phyloP scores from a whole-genome alignment of 2,888 invertebrate genomes.

The Lasioglossum figueresi region DNA sequence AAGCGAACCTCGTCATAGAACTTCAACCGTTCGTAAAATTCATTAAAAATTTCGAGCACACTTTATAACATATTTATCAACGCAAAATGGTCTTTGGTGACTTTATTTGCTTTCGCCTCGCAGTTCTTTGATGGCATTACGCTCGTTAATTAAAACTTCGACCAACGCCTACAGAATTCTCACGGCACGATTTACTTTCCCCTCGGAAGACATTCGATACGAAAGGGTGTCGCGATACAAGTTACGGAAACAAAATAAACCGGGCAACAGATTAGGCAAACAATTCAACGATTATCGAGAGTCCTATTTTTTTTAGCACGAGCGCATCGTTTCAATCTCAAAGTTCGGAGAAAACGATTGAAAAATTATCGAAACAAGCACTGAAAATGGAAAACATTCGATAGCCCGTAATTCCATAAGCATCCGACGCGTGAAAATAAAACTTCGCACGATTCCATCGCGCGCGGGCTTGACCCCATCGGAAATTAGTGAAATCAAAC shows the following conservation, averaged over 20 bases:
- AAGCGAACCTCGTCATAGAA: constrained; percentile 6
- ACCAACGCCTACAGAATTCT: not conserved
- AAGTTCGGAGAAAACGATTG: too few relatives aligned
- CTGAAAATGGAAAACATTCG: too few relatives aligned
- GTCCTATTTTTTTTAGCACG: not conserved
- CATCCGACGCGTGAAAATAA: too few relatives aligned
- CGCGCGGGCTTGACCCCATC: too few relatives aligned
- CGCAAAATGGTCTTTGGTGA: not conserved
- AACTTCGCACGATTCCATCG: too few relatives aligned
- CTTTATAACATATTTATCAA: constrained; percentile 1
- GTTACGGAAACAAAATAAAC: not conserved
- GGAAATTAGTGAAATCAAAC: too few relatives aligned
- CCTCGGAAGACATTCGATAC: not conserved
- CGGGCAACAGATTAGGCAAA: not conserved
- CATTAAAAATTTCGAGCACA: not conserved
- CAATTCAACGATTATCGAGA: not conserved
- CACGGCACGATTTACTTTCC: not conserved
- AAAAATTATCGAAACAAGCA: too few relatives aligned
- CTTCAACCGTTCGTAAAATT: constrained; percentile 10
- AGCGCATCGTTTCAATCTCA: too few relatives aligned
- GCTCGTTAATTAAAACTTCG: constrained; percentile 1
- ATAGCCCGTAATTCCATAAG: too few relatives aligned
- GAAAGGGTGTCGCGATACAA: not conserved
- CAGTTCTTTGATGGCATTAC: not conserved
- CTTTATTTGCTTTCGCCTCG: not conserved